Evolutionary conservation across 2,797 vertebrate species (phyloP).

Genomic region (Hipposideros larvatus): DNA sequence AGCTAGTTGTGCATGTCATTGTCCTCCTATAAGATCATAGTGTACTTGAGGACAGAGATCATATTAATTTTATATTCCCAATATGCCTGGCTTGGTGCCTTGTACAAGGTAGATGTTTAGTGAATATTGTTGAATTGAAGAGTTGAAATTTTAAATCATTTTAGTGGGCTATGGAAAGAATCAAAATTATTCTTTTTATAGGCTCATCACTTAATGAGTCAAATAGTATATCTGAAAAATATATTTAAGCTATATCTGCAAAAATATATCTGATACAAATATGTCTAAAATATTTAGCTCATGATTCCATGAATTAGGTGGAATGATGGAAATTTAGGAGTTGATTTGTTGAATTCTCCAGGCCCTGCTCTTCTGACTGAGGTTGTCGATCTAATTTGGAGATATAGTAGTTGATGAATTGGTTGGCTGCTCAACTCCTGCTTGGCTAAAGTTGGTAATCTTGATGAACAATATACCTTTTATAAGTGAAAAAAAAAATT

Average conservation of each 20-base stretch:
- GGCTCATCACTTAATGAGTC: conserved; percentile 1
- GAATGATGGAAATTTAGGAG: not conserved
- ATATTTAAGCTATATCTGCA: not conserved
- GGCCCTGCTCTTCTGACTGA: not conserved
- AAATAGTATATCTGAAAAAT: conserved; percentile 3
- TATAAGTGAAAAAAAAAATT: not conserved
- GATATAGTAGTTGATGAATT: not conserved
- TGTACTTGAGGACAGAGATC: conserved; percentile 28
- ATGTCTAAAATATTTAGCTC: conserved; percentile 45
- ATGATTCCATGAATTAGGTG: conserved; percentile 20
- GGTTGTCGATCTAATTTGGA: not conserved
- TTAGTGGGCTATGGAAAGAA: not conserved
- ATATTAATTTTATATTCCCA: conserved; percentile 20
- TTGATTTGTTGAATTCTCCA: not conserved
- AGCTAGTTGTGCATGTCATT: conserved; percentile 20
- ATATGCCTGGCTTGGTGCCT: not conserved
- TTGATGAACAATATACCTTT: not conserved
- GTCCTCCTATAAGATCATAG: not conserved
- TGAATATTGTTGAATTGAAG: not conserved
- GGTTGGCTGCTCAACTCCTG: not conserved
- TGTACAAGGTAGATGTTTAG: not conserved
- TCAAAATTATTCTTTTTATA: not conserved
- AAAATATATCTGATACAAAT: not conserved
- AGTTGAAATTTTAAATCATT: conserved; percentile 54
- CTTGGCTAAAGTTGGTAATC: conserved; percentile 38